Conservation (phyloP, 53 echinoderm and acorn worm genomes). For the Mesocentrotus franciscanus region DNA sequence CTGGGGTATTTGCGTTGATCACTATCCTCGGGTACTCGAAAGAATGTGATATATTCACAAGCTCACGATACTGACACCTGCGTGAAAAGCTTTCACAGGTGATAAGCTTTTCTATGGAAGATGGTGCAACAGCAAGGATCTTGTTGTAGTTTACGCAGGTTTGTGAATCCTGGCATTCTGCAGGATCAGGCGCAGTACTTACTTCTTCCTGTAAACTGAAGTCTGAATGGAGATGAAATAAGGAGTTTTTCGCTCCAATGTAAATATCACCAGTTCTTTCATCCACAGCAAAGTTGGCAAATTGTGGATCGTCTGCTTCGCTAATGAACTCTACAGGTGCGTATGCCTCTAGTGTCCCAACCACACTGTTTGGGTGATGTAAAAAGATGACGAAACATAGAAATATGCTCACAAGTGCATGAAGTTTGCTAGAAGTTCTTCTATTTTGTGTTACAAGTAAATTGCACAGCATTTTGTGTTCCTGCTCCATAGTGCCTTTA, state of each 20-base stretch:
- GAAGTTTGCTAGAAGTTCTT: neutral
- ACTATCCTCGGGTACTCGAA: neutral
- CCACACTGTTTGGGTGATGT: neutral
- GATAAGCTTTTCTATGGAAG: slow-evolving; percentile 10
- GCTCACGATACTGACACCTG: neutral
- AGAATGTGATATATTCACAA: slow-evolving; percentile 12
- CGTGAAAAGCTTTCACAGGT: slow-evolving; percentile 3
- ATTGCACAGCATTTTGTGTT: neutral
- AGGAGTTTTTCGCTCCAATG: slow-evolving; percentile 22
- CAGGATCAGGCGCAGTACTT: slow-evolving; percentile 1
- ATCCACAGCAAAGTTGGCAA: slow-evolving; percentile 23
- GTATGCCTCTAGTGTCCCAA: neutral
- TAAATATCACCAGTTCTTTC: slow-evolving; percentile 9
- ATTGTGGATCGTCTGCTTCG: neutral
- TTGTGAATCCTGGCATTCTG: neutral
- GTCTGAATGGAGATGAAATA: slow-evolving; percentile 31
- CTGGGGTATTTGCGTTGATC: slow-evolving; percentile 14
- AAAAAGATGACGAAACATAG: neutral
- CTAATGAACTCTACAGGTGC: slow-evolving; percentile 13
- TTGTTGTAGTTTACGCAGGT: neutral
- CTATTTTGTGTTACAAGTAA: neutral
- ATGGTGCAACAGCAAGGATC: slow-evolving; percentile 29
- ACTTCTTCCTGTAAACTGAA: neutral
- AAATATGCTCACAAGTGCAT: neutral
- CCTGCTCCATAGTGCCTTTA: slow-evolving; percentile 6